Conservation (phyloP, 1,140 invertebrate genomes). For the Pseudomyrmex pallidus region DNA sequence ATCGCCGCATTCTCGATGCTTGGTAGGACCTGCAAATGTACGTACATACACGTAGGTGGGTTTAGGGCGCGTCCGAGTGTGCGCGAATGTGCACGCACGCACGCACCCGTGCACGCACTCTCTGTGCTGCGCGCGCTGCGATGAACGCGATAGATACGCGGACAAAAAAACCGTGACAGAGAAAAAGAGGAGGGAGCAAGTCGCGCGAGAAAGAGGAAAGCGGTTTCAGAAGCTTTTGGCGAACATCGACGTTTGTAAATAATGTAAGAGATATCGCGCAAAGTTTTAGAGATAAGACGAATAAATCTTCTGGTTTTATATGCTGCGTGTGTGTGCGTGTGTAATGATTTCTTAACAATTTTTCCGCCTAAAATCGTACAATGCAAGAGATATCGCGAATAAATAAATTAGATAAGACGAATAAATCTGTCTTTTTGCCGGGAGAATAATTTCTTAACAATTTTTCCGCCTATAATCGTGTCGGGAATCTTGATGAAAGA, state of each 20-base stretch:
- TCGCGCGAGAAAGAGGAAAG: not conserved
- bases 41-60: slow-evolving; percentile 47
- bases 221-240: slow-evolving; percentile 9
- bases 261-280: not conserved
- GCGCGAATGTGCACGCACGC: not conserved
- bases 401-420: too few species aligned
- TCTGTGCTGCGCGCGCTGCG: slow-evolving; percentile 1
- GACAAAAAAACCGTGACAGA: slow-evolving; percentile 32
- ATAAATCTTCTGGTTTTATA: too few species aligned
- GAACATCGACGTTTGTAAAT: not conserved
- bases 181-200: not conserved
- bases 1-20: slow-evolving; percentile 67
- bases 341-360: too few species aligned
- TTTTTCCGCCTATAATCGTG: too few species aligned
- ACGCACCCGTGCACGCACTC: not conserved
- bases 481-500: too few species aligned
- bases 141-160: slow-evolving; percentile 41
- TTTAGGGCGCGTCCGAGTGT: slow-evolving; percentile 47
- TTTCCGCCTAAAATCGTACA: too few species aligned
- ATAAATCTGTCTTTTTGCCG: too few species aligned
- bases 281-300: too few species aligned
- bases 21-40: slow-evolving; percentile 51
- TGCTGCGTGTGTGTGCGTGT: too few species aligned
- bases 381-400: too few species aligned
- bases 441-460: too few species aligned